Conservation (phyloP, 2,888 invertebrate genomes). For the Orgyia antiqua region DNA sequence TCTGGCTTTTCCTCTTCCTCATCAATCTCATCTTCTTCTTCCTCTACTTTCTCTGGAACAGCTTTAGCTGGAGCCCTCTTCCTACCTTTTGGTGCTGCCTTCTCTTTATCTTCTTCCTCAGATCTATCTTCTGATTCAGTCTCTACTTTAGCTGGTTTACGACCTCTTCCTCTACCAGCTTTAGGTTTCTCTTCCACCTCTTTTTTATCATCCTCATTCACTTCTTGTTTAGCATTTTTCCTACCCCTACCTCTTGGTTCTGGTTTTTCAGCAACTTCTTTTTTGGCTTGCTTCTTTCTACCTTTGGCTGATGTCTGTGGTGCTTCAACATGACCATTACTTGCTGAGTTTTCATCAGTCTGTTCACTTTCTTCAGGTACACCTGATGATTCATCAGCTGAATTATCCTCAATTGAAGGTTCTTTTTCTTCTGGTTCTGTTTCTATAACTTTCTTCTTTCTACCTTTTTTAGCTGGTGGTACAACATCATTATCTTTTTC, state of each 20-base stretch:
- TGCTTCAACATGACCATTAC: slow-evolving; percentile 46
- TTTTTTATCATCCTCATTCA: slow-evolving; percentile 27
- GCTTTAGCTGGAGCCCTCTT: slow-evolving; percentile 31
- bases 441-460: slow-evolving; percentile 50
- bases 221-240: slow-evolving; percentile 42
- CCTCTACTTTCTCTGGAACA: slow-evolving; percentile 37
- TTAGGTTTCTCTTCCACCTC: slow-evolving; percentile 47
- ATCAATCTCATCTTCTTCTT: slow-evolving; percentile 32
- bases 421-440: slow-evolving; percentile 33
- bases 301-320: slow-evolving; percentile 38
- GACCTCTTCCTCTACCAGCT: slow-evolving; percentile 45
- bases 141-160: slow-evolving; percentile 42
- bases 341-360: slow-evolving; percentile 38
- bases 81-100: slow-evolving; percentile 31
- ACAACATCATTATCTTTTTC: slow-evolving; percentile 39
- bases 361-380: slow-evolving; percentile 36
- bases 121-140: slow-evolving; percentile 31
- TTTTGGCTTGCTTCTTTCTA: slow-evolving; percentile 54
- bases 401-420: slow-evolving; percentile 39
- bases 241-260: slow-evolving; percentile 39
- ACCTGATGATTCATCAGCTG: slow-evolving; percentile 36
- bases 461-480: slow-evolving; percentile 51
- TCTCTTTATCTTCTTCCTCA: slow-evolving; percentile 41
- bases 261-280: slow-evolving; percentile 41
- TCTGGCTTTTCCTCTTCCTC: slow-evolving; percentile 38